phyloP scores from a whole-genome alignment of 2,113 vertebrate genomes.

The Leuciscus idus region DNA sequence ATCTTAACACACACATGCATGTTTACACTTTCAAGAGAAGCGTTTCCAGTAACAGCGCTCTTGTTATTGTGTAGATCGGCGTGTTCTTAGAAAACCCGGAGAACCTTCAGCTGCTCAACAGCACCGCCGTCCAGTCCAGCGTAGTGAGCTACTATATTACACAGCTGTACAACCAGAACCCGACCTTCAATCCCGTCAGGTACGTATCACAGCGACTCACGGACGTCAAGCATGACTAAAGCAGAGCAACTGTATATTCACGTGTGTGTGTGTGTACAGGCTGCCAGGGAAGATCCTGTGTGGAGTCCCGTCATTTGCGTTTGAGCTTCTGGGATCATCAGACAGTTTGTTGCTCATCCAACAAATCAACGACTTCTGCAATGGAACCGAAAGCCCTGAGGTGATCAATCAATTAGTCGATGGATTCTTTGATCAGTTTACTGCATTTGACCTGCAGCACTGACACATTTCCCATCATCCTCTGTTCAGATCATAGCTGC shows the following conservation, averaged over 20 bases:
- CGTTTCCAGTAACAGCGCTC: neutral
- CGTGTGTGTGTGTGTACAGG: constrained; percentile 33
- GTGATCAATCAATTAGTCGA: neutral
- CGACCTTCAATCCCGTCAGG: constrained; percentile 57
- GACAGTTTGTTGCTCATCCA: constrained; percentile 45
- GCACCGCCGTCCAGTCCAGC: constrained; percentile 51
- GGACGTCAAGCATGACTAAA: too few species aligned
- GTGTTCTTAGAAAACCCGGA: constrained; percentile 62
- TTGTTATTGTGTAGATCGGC: constrained; percentile 52
- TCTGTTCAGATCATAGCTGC: constrained; percentile 59
- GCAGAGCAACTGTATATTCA: neutral
- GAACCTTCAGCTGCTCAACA: constrained; percentile 69
- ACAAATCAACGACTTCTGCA: constrained; percentile 44
- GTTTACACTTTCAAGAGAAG: too few species aligned
- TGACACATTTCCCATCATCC: neutral
- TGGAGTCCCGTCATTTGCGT: constrained; percentile 32
- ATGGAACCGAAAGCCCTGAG: constrained; percentile 41
- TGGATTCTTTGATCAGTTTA: neutral
- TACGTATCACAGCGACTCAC: constrained; percentile 11
- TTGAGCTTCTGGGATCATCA: neutral
- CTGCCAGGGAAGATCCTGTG: constrained; percentile 45
- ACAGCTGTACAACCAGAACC: constrained; percentile 58
- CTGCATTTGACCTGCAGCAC: neutral
- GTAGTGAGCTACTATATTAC: constrained; percentile 59
- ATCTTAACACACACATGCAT: neutral